A percentile compares a stretch with the other conserved stretches of the same genome.
These are phyloP conservation scores for Cantharis nigra DNA, from an alignment of 2,888 invertebrate species.

Conservation along the genomic window DNA sequence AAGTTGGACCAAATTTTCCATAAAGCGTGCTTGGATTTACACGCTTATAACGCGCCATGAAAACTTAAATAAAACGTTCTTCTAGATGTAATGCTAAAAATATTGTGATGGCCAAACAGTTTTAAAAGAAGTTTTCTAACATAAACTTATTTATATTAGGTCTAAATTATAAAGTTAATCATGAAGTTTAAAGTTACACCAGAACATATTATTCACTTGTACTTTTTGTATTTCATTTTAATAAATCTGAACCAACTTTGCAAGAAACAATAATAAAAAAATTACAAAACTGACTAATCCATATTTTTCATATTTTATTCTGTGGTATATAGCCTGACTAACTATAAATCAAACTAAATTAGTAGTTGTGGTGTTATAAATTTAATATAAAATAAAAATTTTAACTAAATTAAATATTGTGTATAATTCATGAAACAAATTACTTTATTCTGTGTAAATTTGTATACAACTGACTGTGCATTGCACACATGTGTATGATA, in stretches of 20 bases:
- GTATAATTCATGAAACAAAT: not conserved
- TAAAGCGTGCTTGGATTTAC: not conserved
- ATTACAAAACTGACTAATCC: not conserved
- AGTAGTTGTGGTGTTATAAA: not conserved
- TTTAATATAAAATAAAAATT: not conserved
- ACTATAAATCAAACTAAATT: not conserved
- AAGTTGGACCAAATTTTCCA: not conserved
- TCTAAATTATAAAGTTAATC: not conserved
- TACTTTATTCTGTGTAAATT: not conserved
- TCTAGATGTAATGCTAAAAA: not conserved
- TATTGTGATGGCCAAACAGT: not conserved
- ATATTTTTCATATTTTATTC: too few relatives aligned
- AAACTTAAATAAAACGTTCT: not conserved
- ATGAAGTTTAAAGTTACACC: not conserved
- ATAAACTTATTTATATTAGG: not conserved
- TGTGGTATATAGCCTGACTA: not conserved
- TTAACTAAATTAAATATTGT: not conserved
- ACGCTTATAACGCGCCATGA: not conserved
- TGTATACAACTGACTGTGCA: not conserved
- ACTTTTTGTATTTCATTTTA: too few relatives aligned
- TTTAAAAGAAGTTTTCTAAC: not conserved
- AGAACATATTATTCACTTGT: too few relatives aligned
- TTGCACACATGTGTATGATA: not conserved
- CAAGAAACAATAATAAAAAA: not conserved
- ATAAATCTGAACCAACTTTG: not conserved